Conservation (phyloP, 2,888 invertebrate species). For the Hedychridium roseum region DNA sequence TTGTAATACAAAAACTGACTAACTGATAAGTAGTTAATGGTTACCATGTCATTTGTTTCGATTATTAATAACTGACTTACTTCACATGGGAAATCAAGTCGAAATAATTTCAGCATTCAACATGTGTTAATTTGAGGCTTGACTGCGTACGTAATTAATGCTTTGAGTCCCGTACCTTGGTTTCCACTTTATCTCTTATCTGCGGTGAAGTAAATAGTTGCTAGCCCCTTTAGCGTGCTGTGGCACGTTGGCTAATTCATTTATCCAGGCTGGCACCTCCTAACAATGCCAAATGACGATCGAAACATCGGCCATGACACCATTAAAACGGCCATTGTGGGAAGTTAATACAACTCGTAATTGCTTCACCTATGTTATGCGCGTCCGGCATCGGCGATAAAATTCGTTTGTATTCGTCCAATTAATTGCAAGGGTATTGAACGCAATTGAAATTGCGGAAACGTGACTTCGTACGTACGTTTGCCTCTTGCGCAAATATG, state of each 20-base stretch:
- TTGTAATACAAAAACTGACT: no score
- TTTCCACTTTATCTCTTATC: no score
- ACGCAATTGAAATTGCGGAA: slow-evolving; percentile 12
- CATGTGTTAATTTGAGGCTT: no score
- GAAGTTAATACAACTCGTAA: slow-evolving; percentile 39
- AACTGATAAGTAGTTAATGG: no score
- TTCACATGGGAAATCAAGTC: no score
- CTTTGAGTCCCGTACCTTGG: no score
- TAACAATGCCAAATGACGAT: slow-evolving; percentile 25
- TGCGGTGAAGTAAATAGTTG: slow-evolving; percentile 8
- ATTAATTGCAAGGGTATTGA: slow-evolving; percentile 31
- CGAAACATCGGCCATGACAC: slow-evolving; percentile 32
- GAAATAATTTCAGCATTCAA: no score
- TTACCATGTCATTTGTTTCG: no score
- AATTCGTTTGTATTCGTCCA: slow-evolving; percentile 36
- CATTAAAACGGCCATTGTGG: slow-evolving; percentile 37
- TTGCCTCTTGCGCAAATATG: background rate
- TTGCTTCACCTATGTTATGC: slow-evolving; percentile 32
- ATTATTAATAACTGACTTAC: no score
- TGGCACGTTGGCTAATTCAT: slow-evolving; percentile 21
- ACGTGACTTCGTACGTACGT: background rate
- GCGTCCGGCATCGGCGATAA: slow-evolving; percentile 24
- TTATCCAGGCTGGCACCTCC: slow-evolving; percentile 14
- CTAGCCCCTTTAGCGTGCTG: slow-evolving; percentile 7
- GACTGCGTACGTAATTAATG: no score